Conservation (phyloP, 2,888 invertebrate species). For the Thereva unica region DNA sequence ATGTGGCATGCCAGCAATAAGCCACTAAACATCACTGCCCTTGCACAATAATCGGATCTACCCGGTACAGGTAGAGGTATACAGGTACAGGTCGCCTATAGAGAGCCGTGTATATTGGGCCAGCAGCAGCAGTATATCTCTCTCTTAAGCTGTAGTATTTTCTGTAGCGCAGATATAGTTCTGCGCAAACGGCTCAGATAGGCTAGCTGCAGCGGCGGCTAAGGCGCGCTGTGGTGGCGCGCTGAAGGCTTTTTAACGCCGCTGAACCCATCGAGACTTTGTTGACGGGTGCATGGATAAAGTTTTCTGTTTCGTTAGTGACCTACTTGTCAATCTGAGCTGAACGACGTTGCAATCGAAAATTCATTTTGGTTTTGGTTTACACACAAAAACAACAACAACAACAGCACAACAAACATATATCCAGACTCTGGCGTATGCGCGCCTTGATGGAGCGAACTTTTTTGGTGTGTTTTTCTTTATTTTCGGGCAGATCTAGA, state of each 20-base stretch:
- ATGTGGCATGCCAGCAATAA: constrained; percentile 18
- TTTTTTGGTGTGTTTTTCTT: no score
- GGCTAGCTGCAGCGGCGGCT: constrained; percentile 7
- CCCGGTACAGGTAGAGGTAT: no score
- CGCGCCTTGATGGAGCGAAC: neutral
- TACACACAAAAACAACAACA: constrained; percentile 18
- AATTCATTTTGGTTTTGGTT: constrained; percentile 35
- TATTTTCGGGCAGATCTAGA: no score
- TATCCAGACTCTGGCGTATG: neutral
- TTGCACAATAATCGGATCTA: constrained; percentile 23
- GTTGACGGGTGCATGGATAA: constrained; percentile 32
- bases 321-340: constrained; percentile 61
- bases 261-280: constrained; percentile 36
- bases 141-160: neutral
- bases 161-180: constrained; percentile 24
- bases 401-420: neutral
- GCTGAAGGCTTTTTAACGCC: constrained; percentile 13
- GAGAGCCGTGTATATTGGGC: no score
- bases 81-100: neutral
- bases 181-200: constrained; percentile 26
- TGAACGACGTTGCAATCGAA: constrained; percentile 53
- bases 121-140: constrained; percentile 13
- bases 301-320: constrained; percentile 48
- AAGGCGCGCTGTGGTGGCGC: no score
- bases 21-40: constrained; percentile 25